Evolutionary conservation across 2,113 vertebrate species (phyloP), one percentile per base, ranked within the genome.

Genomic region (Myrmophylax atrothorax): DNA sequence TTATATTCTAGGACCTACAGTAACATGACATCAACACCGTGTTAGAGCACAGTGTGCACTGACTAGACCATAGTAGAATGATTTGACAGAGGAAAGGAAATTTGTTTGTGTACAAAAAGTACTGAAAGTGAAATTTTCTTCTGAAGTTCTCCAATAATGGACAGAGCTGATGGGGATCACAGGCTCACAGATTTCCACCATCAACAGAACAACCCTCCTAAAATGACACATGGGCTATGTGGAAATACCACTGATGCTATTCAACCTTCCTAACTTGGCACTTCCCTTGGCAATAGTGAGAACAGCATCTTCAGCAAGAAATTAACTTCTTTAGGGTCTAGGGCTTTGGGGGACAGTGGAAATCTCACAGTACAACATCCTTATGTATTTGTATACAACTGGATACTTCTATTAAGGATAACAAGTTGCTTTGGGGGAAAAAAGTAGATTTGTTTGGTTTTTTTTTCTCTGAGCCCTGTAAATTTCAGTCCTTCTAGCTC

Each of bases 151-250:
- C 7, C 10, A 52, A 3, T 46, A 74, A 20, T 17, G 12, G 16
- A 52, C 13, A 67, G 24, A 58, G 5, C 3, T 63, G 38, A 40
- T 28, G 10, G 4, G 13, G 3, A 52, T 35, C 40, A 91, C 8
- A 52, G 4, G 29, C 33, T 42, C 16, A 50, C 2, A 62, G 33
- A 73, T 55, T 77, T 81, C 15, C 4, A 28, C 6, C 29, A 11
- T 47, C 20, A 77, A 4, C 8, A 35, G 40, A 73, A 64, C 8
- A 47, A 11, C 6, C 1, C 8, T 72, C 29, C 24, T 56, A 33
- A 84, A 80, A 77, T 29, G 4, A n/a, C 13, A 20, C 0, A 2
- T 18, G 25, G 37, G 14, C 7, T 4, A 10, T 8, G 0, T 24
- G 46, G 15, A 63, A 87, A 77, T 14, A 16, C 7, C 25, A 60